phyloP scores from a whole-genome alignment of 2,888 invertebrate genomes.

The Calliopum simillimum region DNA sequence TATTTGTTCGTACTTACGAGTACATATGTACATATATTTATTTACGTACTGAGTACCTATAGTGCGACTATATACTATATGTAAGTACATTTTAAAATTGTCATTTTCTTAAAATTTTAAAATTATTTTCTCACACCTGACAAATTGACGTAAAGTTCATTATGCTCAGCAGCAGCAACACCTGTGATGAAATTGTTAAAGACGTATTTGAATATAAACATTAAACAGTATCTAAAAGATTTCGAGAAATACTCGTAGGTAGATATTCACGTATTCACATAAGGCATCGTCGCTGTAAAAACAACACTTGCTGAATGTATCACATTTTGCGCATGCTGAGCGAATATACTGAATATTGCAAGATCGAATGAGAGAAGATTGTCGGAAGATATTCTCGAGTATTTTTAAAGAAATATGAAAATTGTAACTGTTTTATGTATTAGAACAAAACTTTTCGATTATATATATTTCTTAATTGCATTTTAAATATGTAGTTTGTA shows the following conservation, averaged over 20 bases:
- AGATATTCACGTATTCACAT: background rate
- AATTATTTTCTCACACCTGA: conserved; percentile 50
- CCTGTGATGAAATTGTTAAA: conserved; percentile 60
- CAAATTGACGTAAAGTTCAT: conserved; percentile 57
- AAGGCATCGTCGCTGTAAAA: background rate
- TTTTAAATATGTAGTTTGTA: no score
- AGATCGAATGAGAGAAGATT: no score
- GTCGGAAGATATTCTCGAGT: no score
- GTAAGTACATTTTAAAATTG: background rate
- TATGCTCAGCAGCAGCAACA: conserved; percentile 55
- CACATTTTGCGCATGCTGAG: conserved; percentile 2
- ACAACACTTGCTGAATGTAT: background rate
- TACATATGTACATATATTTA: background rate
- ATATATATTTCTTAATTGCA: no score
- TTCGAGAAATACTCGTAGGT: conserved; percentile 12
- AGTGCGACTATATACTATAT: no score
- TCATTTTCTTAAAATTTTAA: background rate
- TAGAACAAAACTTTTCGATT: no score
- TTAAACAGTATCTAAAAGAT: background rate
- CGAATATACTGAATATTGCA: background rate
- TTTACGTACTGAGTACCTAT: background rate
- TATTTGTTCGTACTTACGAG: no score
- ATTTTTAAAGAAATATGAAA: no score
- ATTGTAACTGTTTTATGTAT: no score
- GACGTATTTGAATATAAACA: conserved; percentile 2